These are phyloP conservation scores for Drosophila sulfurigaster DNA, from an alignment of 1,140 invertebrate species.

Conservation along the genomic window DNA sequence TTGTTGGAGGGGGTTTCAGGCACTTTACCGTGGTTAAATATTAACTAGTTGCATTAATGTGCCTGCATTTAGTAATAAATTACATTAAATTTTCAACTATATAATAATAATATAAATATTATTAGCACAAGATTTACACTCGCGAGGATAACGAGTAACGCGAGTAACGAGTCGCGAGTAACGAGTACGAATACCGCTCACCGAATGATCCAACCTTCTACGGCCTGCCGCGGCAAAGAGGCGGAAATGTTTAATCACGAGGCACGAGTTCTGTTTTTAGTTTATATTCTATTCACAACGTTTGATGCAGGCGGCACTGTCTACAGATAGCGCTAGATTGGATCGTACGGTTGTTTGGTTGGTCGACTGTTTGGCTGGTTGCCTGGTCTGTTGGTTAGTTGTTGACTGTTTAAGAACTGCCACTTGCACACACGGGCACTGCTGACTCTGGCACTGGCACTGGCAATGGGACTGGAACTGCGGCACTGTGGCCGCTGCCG, in stretches of 20 bases:
- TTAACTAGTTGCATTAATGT: background rate
- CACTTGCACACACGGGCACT: slow-evolving; percentile 27
- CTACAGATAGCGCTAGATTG: slow-evolving; percentile 41
- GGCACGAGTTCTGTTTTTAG: slow-evolving; percentile 16
- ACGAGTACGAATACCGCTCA: slow-evolving; percentile 1
- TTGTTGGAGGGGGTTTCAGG: background rate
- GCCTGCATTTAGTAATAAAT: slow-evolving; percentile 5
- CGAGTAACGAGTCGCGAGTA: background rate
- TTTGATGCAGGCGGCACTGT: slow-evolving; percentile 31
- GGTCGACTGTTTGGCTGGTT: slow-evolving; percentile 34
- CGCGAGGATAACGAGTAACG: background rate
- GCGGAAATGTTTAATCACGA: slow-evolving; percentile 33
- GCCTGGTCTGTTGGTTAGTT: slow-evolving; percentile 29
- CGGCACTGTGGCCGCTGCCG: slow-evolving; percentile 22
- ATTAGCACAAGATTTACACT: background rate
- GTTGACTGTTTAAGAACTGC: slow-evolving; percentile 63
- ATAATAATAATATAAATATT: background rate
- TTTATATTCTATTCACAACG: slow-evolving; percentile 5
- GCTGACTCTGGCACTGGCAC: slow-evolving; percentile 31
- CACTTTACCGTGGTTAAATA: slow-evolving; percentile 29
- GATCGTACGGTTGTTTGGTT: slow-evolving; percentile 24
- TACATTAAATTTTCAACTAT: background rate
- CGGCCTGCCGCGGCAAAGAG: slow-evolving; percentile 6
- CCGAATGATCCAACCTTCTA: slow-evolving; percentile 18
- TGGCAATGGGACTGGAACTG: slow-evolving; percentile 11